Evolutionary conservation across 2,113 vertebrate genomes (phyloP), one percentile per base, ranked within the genome.

Genomic region (Boulengeromyrus knoepffleri): DNA sequence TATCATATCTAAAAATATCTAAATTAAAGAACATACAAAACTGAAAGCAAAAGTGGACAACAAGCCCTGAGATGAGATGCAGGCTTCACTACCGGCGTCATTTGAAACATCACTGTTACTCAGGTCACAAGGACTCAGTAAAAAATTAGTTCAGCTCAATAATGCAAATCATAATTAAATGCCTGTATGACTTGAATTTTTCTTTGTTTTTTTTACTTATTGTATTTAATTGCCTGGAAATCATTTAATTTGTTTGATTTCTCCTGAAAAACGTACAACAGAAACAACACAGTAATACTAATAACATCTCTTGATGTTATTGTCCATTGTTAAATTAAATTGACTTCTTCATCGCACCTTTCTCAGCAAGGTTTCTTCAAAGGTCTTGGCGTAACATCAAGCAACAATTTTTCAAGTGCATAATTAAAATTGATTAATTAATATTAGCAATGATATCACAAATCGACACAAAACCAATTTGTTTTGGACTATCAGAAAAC

Each of bases 201-300:
- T 39, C 27, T 31, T 46, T 3, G 5, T 50, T 62, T 36, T 80
- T 89, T 66, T 89, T 85, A 89, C 42, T 42, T 66, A 87, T 46
- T 90, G 77, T 87, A 85, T 90, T 90, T 91, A 91, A 89, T 91
- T 83, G 56, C 90, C 89, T 90, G 8, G 42, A 83, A 89, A 77
- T 70, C 56, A 90, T 92, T 89, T 31, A 31, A 70, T 13, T 31
- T 31, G n/a, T 66, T 91, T 90, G 31, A 89, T 89, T 89, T 50
- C 47, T 89, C 70, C 84, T 31, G 87, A 88, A 88, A 88, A 84
- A 83, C 42, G 24, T 70, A 77, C 7, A 36, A 27, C 46, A 86
- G 50, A 85, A 87, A 85, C 42, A 5, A 17, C 36, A 56, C 2
- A 62, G 46, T 36, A 66, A 31, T 19, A 66, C 89, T 90, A 90